Evolutionary conservation across 1,140 invertebrate species (phyloP).

Genomic region (Chlorops oryzae): DNA sequence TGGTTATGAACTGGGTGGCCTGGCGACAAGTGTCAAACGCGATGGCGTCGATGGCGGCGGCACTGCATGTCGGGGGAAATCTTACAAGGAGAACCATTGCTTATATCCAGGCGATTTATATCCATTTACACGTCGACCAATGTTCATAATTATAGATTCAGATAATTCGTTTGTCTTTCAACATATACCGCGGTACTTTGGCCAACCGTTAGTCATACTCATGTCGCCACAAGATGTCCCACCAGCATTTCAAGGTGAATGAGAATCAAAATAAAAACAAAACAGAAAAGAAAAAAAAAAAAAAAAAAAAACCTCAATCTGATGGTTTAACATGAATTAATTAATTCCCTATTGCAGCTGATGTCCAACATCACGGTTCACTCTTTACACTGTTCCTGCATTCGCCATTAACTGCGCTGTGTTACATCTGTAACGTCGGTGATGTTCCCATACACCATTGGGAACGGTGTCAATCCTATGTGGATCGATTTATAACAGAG

Average conservation of each 20-base stretch:
- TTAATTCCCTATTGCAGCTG: slow-evolving; percentile 56
- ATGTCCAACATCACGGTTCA: slow-evolving; percentile 85
- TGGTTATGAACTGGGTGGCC: slow-evolving; percentile 88
- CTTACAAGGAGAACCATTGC: slow-evolving; percentile 76
- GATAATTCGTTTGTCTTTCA: slow-evolving; percentile 93
- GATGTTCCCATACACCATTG: slow-evolving; percentile 80
- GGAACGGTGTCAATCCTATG: slow-evolving; percentile 82
- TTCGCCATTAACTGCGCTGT: slow-evolving; percentile 87
- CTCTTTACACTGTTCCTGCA: slow-evolving; percentile 94
- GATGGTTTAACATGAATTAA: no score
- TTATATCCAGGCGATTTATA: slow-evolving; percentile 90
- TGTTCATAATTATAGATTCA: slow-evolving; percentile 91
- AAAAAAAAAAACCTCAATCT: no score
- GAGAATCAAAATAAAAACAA: no score
- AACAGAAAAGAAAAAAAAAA: no score
- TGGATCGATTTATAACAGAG: slow-evolving; percentile 86
- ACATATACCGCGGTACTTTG: slow-evolving; percentile 87
- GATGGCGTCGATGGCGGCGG: slow-evolving; percentile 52
- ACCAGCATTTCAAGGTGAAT: slow-evolving; percentile 68
- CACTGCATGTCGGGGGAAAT: slow-evolving; percentile 54
- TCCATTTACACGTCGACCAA: slow-evolving; percentile 83
- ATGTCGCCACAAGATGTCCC: slow-evolving; percentile 91
- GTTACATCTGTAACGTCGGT: slow-evolving; percentile 83
- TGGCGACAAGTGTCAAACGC: slow-evolving; percentile 74
- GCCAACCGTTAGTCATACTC: slow-evolving; percentile 87